Conservation (phyloP, 2,888 invertebrate genomes). For the Torymus auratus region DNA sequence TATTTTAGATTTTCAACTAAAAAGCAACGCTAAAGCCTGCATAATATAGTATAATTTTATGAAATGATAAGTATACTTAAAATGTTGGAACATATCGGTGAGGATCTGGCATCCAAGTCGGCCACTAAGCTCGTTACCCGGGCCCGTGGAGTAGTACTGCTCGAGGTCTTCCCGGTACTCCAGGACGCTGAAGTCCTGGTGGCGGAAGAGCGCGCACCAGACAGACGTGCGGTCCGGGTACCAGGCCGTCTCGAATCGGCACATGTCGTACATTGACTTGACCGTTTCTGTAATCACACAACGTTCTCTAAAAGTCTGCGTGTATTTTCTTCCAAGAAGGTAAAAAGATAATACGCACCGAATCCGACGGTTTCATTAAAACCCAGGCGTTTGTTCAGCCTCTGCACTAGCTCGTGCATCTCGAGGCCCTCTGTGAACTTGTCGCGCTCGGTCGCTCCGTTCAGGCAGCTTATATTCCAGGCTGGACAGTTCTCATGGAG, state of each 20-base stretch:
- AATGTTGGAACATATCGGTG: slow-evolving; percentile 83
- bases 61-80: slow-evolving; percentile 77
- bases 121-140: slow-evolving; percentile 81
- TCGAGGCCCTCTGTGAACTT: slow-evolving; percentile 75
- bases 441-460: slow-evolving; percentile 73
- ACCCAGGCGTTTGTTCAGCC: slow-evolving; percentile 82
- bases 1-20: background rate
- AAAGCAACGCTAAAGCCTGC: no score
- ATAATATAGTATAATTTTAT: background rate
- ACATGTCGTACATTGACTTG: slow-evolving; percentile 85
- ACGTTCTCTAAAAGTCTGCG: background rate
- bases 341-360: background rate
- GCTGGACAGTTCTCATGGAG: slow-evolving; percentile 81
- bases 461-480: slow-evolving; percentile 78
- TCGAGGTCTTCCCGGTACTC: slow-evolving; percentile 88
- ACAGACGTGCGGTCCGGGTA: slow-evolving; percentile 81
- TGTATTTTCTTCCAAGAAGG: no score
- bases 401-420: slow-evolving; percentile 75
- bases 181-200: slow-evolving; percentile 83
- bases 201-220: slow-evolving; percentile 88
- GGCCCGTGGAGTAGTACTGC: slow-evolving; percentile 85
- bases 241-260: slow-evolving; percentile 89
- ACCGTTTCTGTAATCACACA: slow-evolving; percentile 77
- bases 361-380: slow-evolving; percentile 70
- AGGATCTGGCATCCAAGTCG: slow-evolving; percentile 84